Base-by-base conservation (phyloP, 64 coral and sea anemone species). In the Exaiptasia diaphana region DNA sequence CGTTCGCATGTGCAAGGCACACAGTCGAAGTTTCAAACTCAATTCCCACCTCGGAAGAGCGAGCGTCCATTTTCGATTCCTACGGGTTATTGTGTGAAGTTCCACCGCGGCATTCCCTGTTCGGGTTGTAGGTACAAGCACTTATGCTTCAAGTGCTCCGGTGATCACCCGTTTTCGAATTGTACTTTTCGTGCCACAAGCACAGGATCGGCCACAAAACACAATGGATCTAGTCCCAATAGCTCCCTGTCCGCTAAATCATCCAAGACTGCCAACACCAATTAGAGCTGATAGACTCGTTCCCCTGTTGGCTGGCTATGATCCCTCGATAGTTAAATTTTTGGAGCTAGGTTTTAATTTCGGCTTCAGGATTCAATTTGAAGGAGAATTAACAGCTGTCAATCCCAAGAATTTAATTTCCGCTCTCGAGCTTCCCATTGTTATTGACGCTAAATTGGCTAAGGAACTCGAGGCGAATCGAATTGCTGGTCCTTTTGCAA, bases 131-230 rank as follows among this genome's bases (percentile, higher is more conserved):
- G 29, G 20, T 85, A 35, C 34, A 60, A 85, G n/a, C 67, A 85
- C 23, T 18, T 25, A 28, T 74, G 64, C 49, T 73, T 38, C 40
- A 85, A 73, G 39, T 85, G 67, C 40, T 20, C 49, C 9, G 35
- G 25, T 37, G 21, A 40, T 1, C 81, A 85, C 27, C 14, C 2
- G 36, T 48, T 24, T 37, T 60, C 54, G 9, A 58, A 38, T 23
- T 79, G 32, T 31, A 79, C 54, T 79, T 79, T 79, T 79, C 75
- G 75, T 79, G n/a, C n/a, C n/a, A n/a, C n/a, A n/a, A n/a, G n/a
- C n/a, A n/a, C n/a, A n/a, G n/a, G n/a, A n/a, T n/a, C n/a, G n/a
- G n/a, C 32, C 12, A 41, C 29, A 28, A 15, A 23, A 44, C 14
- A 3, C 35, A 36, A 56, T 15, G 38, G 21, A 41, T 37, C 67